phyloP scores from a whole-genome alignment of 2,113 vertebrate genomes.

The Clarias gariepinus region DNA sequence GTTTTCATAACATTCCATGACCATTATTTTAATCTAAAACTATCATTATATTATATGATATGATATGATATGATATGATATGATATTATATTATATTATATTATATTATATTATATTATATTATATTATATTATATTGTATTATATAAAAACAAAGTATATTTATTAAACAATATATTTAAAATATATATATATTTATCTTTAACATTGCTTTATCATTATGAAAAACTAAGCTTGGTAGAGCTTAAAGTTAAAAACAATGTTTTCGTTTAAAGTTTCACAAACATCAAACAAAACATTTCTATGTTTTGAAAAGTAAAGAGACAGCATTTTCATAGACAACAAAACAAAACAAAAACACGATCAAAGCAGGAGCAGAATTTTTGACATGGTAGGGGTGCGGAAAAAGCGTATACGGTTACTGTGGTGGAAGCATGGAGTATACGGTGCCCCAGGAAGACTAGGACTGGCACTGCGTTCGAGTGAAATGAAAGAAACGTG shows the following conservation, averaged over 20 bases:
- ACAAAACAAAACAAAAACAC: background rate
- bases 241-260: background rate
- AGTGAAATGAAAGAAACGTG: conserved; percentile 25
- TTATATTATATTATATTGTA: too few relatives aligned
- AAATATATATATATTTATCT: too few relatives aligned
- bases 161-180: too few relatives aligned
- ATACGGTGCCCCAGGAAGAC: conserved; percentile 13
- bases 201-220: too few relatives aligned
- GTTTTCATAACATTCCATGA: background rate
- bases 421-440: conserved; percentile 11
- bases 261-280: background rate
- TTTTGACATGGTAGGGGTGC: conserved; percentile 6
- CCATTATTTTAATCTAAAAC: background rate
- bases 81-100: too few relatives aligned
- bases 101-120: too few relatives aligned
- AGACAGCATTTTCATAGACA: background rate
- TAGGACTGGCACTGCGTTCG: conserved; percentile 19
- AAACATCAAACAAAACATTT: background rate
- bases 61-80: too few relatives aligned
- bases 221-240: too few relatives aligned
- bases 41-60: background rate
- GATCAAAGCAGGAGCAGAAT: background rate
- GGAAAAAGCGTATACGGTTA: conserved; percentile 11
- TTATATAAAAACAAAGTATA: too few relatives aligned
- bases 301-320: background rate